phyloP scores from a whole-genome alignment of 2,113 vertebrate genomes.

The Myiopsitta monachus region DNA sequence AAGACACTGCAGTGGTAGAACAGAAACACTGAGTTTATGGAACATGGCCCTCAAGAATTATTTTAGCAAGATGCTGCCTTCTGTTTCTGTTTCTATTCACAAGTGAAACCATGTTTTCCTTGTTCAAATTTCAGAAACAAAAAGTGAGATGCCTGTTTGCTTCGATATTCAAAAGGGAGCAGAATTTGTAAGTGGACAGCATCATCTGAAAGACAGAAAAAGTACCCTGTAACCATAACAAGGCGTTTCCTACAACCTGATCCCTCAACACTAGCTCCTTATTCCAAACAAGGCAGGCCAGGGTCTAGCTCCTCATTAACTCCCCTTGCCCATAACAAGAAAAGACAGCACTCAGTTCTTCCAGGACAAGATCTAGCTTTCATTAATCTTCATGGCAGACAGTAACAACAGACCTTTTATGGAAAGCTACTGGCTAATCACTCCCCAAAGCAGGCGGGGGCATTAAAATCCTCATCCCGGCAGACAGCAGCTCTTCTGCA shows the following conservation, averaged over 20 bases:
- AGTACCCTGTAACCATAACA: neutral
- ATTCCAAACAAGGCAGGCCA: neutral
- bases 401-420: slow-evolving; percentile 31
- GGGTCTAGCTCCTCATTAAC: slow-evolving; percentile 33
- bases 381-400: slow-evolving; percentile 43
- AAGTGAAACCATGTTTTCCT: neutral
- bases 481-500: neutral
- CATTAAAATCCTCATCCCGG: slow-evolving; percentile 1
- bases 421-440: slow-evolving; percentile 19
- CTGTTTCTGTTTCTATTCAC: neutral
- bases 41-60: neutral
- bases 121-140: neutral
- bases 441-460: neutral
- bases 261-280: neutral
- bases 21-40: neutral
- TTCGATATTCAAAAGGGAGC: neutral
- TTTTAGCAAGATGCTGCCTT: neutral
- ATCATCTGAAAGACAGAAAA: neutral
- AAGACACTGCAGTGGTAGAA: neutral
- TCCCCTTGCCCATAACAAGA: neutral
- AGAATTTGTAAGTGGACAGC: neutral
- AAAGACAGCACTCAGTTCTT: neutral
- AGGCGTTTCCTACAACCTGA: neutral
- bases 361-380: slow-evolving; percentile 14
- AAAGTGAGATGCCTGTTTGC: neutral